A percentile compares a stretch with the other conserved stretches of the same genome.
Conservation (phyloP, 2,113 vertebrate species). For the Clarias gariepinus region DNA sequence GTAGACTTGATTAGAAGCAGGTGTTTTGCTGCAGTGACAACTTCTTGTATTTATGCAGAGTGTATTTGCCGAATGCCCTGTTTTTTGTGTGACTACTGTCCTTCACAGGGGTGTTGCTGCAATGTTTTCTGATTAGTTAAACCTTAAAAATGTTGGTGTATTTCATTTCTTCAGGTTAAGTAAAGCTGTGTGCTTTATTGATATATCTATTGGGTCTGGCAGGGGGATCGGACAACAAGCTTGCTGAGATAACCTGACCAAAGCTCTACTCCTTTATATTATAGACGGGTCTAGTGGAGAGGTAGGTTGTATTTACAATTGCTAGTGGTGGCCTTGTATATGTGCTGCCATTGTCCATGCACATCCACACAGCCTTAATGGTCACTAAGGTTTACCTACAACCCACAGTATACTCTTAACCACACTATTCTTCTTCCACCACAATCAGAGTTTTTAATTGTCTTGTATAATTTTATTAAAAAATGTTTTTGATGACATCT, state of each 20-base stretch:
- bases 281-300: background rate
- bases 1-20: background rate
- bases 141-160: background rate
- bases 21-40: background rate
- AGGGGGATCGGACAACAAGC: background rate
- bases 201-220: background rate
- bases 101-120: background rate
- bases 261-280: background rate
- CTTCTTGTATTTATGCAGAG: background rate
- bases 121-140: background rate
- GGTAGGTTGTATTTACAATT: background rate
- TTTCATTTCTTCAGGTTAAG: background rate
- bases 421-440: background rate
- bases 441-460: background rate
- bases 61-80: background rate
- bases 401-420: background rate
- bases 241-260: background rate
- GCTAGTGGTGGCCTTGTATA: background rate
- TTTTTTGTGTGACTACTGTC: background rate
- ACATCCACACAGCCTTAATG: conserved; percentile 31
- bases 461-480: background rate
- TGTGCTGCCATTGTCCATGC: background rate
- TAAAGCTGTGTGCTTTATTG: background rate
- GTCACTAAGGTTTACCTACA: conserved; percentile 22
- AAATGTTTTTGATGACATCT: background rate